Base-by-base conservation (phyloP, 2,113 vertebrate species). In the Heloderma charlesbogerti region DNA sequence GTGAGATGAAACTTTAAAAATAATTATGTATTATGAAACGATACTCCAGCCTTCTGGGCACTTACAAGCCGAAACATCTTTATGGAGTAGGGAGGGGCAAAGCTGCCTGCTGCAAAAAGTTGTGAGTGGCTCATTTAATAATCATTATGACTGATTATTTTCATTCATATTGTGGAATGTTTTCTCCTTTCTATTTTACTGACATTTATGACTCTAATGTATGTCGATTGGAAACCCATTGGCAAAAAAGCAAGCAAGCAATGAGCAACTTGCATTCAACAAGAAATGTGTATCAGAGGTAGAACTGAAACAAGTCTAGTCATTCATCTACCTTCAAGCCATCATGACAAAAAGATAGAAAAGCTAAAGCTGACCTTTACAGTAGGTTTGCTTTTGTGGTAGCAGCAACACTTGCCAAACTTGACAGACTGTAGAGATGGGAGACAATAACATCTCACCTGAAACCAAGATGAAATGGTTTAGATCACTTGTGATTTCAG, bases 21-120 rank as follows among this genome's bases (percentile, higher is more conserved):
- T 92, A 92, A 86, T 87, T 88, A 27, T 87, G 87, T 75, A 89
- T 29, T 83, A 40, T 16, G 72, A 83, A 79, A 72, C 51, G 88
- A 88, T 72, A 57, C 89, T 9, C n/a, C 88, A 88, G 85, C 48
- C 84, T 84, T 22, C 72, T 66, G 84, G 86, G 87, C 86, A 69
- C 83, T 0, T 0, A 72, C 63, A 79, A 94, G 57, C 4, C n/a
- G 83, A 88, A 88, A 81, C 18, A 54, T 86, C 82, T 83, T 91
- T 92, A 85, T 89, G 82, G 79, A 90, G 0, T 80, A 88, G 88
- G 82, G 51, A 91, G n/a, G 51, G 60, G n/a, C 66, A 91, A 37
- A 67, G 13, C 71, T 89, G 63, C 72, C 91, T 77, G 88, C 90
- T 94, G 91, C 88, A 93, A 78, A 90, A 48, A 87, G 89, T 51